Percentiles rank a stretch among this genome's conserved stretches.
These are phyloP conservation scores for Timandra comae DNA, from an alignment of 2,888 invertebrate species.

Conservation along the genomic window DNA sequence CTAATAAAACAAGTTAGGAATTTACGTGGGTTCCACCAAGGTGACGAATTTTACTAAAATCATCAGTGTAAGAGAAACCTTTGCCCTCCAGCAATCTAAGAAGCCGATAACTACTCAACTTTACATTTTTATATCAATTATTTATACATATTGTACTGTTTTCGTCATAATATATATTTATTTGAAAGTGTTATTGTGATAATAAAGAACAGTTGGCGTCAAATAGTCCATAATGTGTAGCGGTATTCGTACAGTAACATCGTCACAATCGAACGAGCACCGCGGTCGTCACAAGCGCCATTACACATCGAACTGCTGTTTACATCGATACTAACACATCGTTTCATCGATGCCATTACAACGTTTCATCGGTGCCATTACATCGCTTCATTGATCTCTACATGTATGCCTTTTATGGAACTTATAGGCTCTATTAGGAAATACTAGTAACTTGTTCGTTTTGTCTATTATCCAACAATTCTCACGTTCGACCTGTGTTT, in stretches of 20 bases:
- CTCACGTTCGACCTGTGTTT: background rate
- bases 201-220: slow-evolving; percentile 18
- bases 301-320: slow-evolving; percentile 1
- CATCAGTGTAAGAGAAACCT: too few relatives aligned
- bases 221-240: slow-evolving; percentile 38
- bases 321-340: too few relatives aligned
- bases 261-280: slow-evolving; percentile 40
- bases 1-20: too few relatives aligned
- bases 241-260: slow-evolving; percentile 44
- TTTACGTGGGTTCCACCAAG: too few relatives aligned
- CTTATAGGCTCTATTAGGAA: slow-evolving; percentile 9
- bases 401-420: slow-evolving; percentile 9
- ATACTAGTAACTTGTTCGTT: slow-evolving; percentile 5
- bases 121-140: too few relatives aligned
- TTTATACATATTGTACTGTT: too few relatives aligned
- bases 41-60: too few relatives aligned
- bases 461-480: slow-evolving; percentile 1
- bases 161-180: too few relatives aligned
- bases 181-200: too few relatives aligned
- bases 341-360: background rate
- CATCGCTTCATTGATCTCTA: slow-evolving; percentile 1
- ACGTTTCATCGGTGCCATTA: background rate
- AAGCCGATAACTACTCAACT: too few relatives aligned
- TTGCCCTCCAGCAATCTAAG: too few relatives aligned
- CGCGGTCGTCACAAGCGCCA: slow-evolving; percentile 21